phyloP scores from a whole-genome alignment of 2,888 invertebrate genomes.

The Cantharis nigra region DNA sequence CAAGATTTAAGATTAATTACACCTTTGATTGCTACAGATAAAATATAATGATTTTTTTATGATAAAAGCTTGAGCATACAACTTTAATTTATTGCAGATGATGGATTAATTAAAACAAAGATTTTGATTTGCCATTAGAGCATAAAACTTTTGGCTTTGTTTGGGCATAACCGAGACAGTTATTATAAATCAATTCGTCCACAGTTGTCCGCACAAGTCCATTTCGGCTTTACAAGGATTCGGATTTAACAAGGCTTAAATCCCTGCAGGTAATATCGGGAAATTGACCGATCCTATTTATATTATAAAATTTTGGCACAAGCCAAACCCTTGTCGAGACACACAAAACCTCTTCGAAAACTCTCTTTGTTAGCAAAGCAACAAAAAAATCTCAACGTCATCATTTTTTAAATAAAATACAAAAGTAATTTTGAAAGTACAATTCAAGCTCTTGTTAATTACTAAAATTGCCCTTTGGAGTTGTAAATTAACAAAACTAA shows the following conservation, averaged over 20 bases:
- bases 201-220: not conserved
- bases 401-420: not conserved
- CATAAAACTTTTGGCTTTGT: not conserved
- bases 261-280: not conserved
- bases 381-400: not conserved
- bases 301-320: not conserved
- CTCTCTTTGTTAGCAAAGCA: not conserved
- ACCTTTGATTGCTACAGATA: constrained; percentile 26
- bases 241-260: not conserved
- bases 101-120: not conserved
- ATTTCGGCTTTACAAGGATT: not conserved
- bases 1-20: constrained; percentile 35
- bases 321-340: not conserved
- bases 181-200: not conserved
- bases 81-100: not conserved
- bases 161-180: not conserved
- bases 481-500: constrained; percentile 25
- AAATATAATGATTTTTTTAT: not conserved
- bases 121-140: not conserved
- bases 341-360: not conserved
- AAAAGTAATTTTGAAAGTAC: not conserved
- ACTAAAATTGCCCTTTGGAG: constrained; percentile 13
- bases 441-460: constrained; percentile 10
- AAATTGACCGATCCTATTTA: not conserved
- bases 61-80: not conserved